A percentile compares a stretch with the other conserved stretches of the same genome.
These are phyloP conservation scores for Xenops minutus DNA, from an alignment of 2,797 vertebrate genomes.

Conservation along the genomic window DNA sequence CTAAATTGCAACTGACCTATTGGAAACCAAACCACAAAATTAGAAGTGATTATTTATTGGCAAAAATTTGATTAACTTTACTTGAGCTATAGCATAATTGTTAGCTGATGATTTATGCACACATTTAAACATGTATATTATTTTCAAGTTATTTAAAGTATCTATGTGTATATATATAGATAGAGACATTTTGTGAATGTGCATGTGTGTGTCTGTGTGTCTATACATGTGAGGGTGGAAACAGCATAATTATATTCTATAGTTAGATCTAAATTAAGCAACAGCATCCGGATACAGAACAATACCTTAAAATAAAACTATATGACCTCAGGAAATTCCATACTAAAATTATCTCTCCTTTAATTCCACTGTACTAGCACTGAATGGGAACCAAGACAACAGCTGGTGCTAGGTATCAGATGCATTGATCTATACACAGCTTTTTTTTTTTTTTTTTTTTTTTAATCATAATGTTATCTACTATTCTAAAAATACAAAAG, in stretches of 20 bases:
- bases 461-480: not conserved
- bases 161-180: not conserved
- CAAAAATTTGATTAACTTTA: not conserved
- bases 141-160: not conserved
- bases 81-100: not conserved
- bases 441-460: not conserved
- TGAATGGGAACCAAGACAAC: not conserved
- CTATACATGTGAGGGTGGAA: not conserved
- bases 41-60: not conserved
- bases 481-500: not conserved
- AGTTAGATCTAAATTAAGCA: slow-evolving; percentile 17
- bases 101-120: not conserved
- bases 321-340: slow-evolving; percentile 25
- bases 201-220: not conserved
- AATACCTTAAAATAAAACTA: slow-evolving; percentile 38
- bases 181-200: not conserved
- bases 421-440: not conserved
- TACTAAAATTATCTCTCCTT: slow-evolving; percentile 16
- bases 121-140: not conserved
- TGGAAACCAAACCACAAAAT: not conserved
- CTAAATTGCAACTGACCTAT: not conserved
- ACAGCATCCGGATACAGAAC: not conserved
- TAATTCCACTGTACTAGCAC: not conserved
- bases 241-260: not conserved
- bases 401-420: not conserved